Evolutionary conservation across 2,113 vertebrate species (phyloP).

Genomic region (Nibea albiflora): DNA sequence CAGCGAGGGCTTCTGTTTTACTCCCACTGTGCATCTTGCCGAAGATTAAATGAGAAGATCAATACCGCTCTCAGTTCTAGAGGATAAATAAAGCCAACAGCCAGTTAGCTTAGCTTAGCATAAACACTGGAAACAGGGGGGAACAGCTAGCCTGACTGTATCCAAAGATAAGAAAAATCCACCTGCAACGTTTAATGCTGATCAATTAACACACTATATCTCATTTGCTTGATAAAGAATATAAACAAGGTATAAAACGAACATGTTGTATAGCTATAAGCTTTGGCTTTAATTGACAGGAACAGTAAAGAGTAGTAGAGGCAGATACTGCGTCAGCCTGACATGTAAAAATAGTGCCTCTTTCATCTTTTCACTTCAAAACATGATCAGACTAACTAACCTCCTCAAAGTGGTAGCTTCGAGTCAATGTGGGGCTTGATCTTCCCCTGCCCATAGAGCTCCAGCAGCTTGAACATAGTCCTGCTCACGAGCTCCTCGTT

Average conservation of each 20-base stretch:
- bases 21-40: not conserved
- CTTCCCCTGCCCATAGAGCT: slow-evolving; percentile 90
- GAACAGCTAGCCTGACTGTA: too few species aligned
- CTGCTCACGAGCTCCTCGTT: slow-evolving; percentile 77
- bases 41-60: too few species aligned
- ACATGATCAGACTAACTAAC: slow-evolving; percentile 77
- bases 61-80: too few species aligned
- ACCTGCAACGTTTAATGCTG: too few species aligned
- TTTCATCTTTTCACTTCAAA: not conserved
- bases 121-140: too few species aligned
- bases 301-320: not conserved
- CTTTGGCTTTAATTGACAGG: too few species aligned
- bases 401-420: slow-evolving; percentile 93
- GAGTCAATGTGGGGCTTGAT: slow-evolving; percentile 94
- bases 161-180: too few species aligned
- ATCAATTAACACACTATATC: too few species aligned
- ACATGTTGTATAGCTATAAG: not conserved
- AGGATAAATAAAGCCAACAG: too few species aligned
- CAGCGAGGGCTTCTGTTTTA: not conserved
- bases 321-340: not conserved
- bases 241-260: too few species aligned
- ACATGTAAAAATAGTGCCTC: not conserved
- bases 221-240: too few species aligned
- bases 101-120: too few species aligned
- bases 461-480: slow-evolving; percentile 84